These are phyloP conservation scores for Limnephilus auricula DNA, from an alignment of 2,888 invertebrate genomes.

Conservation along the genomic window DNA sequence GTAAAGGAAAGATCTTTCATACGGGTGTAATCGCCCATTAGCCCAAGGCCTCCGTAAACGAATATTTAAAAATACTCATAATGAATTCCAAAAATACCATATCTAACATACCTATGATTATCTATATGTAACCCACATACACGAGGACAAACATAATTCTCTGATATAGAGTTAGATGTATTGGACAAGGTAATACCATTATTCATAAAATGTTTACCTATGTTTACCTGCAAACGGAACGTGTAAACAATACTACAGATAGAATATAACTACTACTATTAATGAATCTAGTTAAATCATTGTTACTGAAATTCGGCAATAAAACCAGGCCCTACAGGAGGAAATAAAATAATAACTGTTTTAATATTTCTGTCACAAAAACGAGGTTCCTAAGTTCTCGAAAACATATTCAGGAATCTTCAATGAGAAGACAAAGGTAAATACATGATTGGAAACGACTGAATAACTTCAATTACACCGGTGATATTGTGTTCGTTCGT, in stretches of 20 bases:
- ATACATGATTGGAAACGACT: neutral
- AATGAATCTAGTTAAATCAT: no score
- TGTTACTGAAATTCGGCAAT: neutral
- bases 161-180: neutral
- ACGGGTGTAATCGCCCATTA: no score
- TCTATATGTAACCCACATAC: no score
- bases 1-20: no score
- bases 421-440: neutral
- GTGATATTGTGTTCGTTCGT: neutral
- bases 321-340: neutral
- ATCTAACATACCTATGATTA: no score
- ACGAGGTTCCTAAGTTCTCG: neutral
- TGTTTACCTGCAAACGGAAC: no score
- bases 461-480: neutral
- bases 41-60: no score
- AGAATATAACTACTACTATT: no score
- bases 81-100: no score
- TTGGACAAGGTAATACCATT: neutral
- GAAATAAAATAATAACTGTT: neutral
- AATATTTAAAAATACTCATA: no score
- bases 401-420: neutral
- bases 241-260: no score
- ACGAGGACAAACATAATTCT: neutral
- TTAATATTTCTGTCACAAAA: neutral
- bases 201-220: neutral